Evolutionary conservation across 1,140 invertebrate genomes (phyloP), one percentile per base, ranked within the genome.

Genomic region (Drosophila baimaii): DNA sequence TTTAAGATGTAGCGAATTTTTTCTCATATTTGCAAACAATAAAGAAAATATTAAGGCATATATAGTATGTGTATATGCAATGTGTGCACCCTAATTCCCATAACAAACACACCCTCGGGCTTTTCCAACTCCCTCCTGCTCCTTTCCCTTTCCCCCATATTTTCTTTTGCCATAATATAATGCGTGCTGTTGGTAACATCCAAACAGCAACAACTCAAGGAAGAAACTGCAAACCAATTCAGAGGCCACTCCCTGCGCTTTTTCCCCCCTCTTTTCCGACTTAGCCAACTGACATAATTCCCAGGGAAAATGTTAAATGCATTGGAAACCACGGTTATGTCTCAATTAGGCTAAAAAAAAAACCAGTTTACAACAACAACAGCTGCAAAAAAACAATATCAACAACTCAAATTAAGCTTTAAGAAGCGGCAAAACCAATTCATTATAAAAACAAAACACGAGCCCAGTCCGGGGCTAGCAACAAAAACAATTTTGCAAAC

Each of bases 201-300:
- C 25, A 58, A 62, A 37, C 47, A 29, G 10, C 41, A 49, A 29
- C 49, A 52, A 59, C 57, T 59, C 17, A 41, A 68, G 62, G 62
- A 68, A 68, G 62, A 66, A 66, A 68, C 62, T 31, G 63, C 63
- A 65, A 64, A 65, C 29, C 58, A 64, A 64, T 68, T 39, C 33
- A 51, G 33, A 23, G 51, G 51, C 61, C 64, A 68, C 61, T 52
- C 62, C 65, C 44, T 41, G 19, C 33, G 12, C 8, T 41, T 31
- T 25, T 8, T 13, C n/a, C 31, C 31, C 21, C 43, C 29, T 6
- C 31, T 21, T 35, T 10, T 27, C n/a, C 39, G 21, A 29, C 58
- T 37, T 68, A 81, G 33, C 76, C 80, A 79, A 83, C 81, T 83
- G 81, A 83, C 80, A 83, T 83, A 84, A 83, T 83, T 83, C 80